Evolutionary conservation across 2,797 vertebrate genomes (phyloP).

Genomic region (Muscicapa striata): DNA sequence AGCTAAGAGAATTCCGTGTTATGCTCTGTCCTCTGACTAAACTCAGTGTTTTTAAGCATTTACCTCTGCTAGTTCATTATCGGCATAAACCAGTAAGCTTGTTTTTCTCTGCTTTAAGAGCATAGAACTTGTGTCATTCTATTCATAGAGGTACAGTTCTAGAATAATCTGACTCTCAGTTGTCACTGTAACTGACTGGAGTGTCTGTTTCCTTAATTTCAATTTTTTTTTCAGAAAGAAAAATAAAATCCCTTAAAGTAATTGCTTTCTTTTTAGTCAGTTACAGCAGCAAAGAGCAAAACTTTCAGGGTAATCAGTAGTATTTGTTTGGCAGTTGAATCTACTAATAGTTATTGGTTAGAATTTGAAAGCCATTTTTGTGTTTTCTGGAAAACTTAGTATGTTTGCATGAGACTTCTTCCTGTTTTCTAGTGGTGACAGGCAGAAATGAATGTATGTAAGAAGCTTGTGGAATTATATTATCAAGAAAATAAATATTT

Average conservation of each 20-base stretch:
- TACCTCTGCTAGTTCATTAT: not conserved
- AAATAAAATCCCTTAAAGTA: not conserved
- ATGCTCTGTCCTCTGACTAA: not conserved
- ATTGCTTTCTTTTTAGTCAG: not conserved
- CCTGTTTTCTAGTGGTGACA: conserved; percentile 81
- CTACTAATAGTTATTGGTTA: not conserved
- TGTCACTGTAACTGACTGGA: not conserved
- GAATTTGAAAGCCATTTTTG: not conserved
- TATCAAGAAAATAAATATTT: conserved; percentile 84
- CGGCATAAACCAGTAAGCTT: not conserved
- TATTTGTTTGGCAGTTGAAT: not conserved
- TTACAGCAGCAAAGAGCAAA: not conserved
- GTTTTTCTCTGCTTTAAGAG: not conserved
- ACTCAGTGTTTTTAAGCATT: not conserved
- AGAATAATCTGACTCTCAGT: not conserved
- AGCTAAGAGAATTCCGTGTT: not conserved
- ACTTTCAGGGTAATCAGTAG: not conserved
- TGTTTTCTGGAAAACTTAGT: not conserved
- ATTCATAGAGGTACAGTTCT: not conserved
- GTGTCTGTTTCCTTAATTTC: not conserved
- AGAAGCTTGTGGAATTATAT: conserved; percentile 87
- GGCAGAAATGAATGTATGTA: conserved; percentile 89
- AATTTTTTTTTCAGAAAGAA: not conserved
- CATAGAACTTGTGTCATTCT: not conserved
- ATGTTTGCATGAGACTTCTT: not conserved